Evolutionary conservation across 2,888 invertebrate genomes (phyloP).

Genomic region (Lacanobia oleracea): DNA sequence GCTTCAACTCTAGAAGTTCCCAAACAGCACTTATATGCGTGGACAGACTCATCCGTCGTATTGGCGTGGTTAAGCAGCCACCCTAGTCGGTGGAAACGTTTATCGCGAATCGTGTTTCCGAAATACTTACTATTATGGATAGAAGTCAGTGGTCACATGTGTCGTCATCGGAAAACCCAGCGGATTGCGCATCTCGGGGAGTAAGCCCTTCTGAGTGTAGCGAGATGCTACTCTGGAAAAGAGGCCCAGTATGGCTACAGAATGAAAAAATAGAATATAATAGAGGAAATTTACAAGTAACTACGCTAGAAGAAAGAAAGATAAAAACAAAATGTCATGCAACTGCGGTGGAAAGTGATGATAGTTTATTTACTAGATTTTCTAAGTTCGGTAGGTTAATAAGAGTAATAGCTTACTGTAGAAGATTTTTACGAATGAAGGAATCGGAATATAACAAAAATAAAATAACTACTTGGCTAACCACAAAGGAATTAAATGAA

Average conservation of each 20-base stretch:
- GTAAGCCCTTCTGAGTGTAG: too few species aligned
- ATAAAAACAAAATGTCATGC: constrained; percentile 10
- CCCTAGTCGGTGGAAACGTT: constrained; percentile 49
- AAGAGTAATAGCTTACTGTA: constrained; percentile 22
- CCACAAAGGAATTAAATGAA: too few species aligned
- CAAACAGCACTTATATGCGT: constrained; percentile 22
- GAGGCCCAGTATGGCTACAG: too few species aligned
- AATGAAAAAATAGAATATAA: too few species aligned
- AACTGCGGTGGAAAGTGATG: constrained; percentile 6
- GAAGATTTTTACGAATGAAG: constrained; percentile 17
- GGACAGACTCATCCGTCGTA: constrained; percentile 53
- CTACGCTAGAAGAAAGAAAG: constrained; percentile 19
- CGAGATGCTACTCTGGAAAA: too few species aligned
- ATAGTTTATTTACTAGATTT: constrained; percentile 13
- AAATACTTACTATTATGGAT: constrained; percentile 41
- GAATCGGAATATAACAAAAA: too few species aligned
- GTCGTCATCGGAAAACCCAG: too few species aligned
- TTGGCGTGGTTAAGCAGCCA: constrained; percentile 53
- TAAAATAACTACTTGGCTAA: too few species aligned
- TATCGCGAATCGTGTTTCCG: constrained; percentile 46
- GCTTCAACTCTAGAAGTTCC: constrained; percentile 9
- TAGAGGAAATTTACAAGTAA: too few species aligned
- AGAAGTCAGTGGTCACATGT: too few species aligned
- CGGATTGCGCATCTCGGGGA: too few species aligned
- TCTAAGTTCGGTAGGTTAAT: constrained; percentile 10